Evolutionary conservation across 1,140 invertebrate genomes (phyloP), one percentile per base, ranked within the genome.

Genomic region (Steinernema khuongi): DNA sequence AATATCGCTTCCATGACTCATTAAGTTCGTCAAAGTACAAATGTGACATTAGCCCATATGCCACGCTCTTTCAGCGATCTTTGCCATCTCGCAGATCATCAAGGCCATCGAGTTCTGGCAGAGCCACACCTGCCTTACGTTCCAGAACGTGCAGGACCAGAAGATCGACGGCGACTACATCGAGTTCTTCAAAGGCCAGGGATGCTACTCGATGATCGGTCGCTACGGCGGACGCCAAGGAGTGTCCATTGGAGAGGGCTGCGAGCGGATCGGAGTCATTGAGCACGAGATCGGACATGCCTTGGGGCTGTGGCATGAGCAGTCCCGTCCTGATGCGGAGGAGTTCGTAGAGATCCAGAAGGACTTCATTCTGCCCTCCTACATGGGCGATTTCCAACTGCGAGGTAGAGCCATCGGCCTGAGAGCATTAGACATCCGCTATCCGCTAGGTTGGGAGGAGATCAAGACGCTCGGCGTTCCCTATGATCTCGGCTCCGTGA

Each of bases 201-300:
- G 82, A 74, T 84, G 82, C 68, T 84, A 84, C 68, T 84, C 82
- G 18, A 85, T 85, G 82, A 84, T 84, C 22, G 82, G 82, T 7
- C 70, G 77, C 7, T 79, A 79, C 68, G 82, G 82, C n/a, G 82
- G 82, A 29, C 79, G 82, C 66, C 82, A 84, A 72, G 83, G 83
- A 14, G 73, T 84, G 41, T 84, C 82, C 19, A 83, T 83, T 41
- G 81, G 82, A n/a, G 74, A 74, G 19, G 80, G 79, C 36, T 83
- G 82, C 73, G 79, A 83, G 71, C 33, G 81, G 80, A 41, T 79
- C 26, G 83, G 83, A 30, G 74, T 85, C 26, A 80, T 84, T 60
- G 79, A 83, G 67, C 88, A 88, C 74, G 88, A 88, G 76, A 83
- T 88, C n/a, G 88, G 87, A 2, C 88, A 88, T 76, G 83, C 86